Conservation (phyloP, 2,797 vertebrate genomes). For the Pangasius larnaudii region DNA sequence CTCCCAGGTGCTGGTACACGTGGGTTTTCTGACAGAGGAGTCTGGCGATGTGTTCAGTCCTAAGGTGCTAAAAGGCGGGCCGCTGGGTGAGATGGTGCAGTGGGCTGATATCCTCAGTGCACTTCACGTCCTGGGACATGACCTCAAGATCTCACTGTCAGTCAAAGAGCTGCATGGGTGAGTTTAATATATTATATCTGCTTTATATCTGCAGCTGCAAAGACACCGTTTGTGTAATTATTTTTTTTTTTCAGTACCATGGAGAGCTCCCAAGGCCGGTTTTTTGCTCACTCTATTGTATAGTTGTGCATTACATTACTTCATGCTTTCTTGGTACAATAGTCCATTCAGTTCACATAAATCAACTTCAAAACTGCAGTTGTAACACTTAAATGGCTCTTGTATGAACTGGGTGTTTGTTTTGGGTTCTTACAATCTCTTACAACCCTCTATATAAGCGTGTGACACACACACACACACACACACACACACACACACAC, state of each 20-base stretch:
- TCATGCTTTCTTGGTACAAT: not conserved
- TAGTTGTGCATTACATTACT: not conserved
- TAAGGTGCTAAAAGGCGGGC: constrained; percentile 93
- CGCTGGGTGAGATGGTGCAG: constrained; percentile 97
- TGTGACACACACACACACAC: not conserved
- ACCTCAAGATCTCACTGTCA: constrained; percentile 84
- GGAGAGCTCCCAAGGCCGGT: not conserved
- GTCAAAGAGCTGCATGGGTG: constrained; percentile 97
- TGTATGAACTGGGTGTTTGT: not conserved
- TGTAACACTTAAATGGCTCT: not conserved
- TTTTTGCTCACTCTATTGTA: constrained; percentile 10
- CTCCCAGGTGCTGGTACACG: constrained; percentile 88
- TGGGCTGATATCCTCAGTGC: constrained; percentile 96
- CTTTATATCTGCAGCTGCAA: not conserved
- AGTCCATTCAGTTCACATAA: not conserved
- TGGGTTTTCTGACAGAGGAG: constrained; percentile 96
- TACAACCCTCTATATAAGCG: not conserved
- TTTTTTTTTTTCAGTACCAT: not conserved
- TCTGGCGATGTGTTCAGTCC: constrained; percentile 97
- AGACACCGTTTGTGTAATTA: not conserved
- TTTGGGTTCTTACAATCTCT: not conserved
- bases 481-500: not conserved
- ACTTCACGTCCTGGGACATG: constrained; percentile 92
- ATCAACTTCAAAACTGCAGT: not conserved
- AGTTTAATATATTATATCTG: constrained; percentile 63